Percentiles rank a stretch among this genome's conserved stretches.
Evolutionary conservation across 2,888 invertebrate genomes (phyloP).

Genomic region (Nudaria mundana): DNA sequence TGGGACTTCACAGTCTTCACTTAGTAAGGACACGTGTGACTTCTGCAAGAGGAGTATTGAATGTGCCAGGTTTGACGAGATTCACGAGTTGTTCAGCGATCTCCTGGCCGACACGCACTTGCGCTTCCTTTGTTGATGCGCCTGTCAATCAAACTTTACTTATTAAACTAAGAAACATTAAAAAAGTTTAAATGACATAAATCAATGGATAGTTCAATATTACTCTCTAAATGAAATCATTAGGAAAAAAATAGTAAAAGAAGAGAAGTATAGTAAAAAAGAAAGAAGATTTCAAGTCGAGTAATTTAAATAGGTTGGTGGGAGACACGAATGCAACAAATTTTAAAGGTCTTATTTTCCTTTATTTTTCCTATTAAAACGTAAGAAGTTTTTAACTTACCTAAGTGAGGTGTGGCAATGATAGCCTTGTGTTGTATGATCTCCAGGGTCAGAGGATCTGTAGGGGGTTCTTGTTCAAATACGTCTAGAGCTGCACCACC

Average conservation of each 20-base stretch:
- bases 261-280: no score
- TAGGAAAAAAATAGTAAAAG: no score
- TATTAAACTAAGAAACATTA: no score
- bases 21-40: constrained; percentile 59
- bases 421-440: constrained; percentile 93
- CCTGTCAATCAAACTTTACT: constrained; percentile 70
- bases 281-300: no score
- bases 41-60: constrained; percentile 59
- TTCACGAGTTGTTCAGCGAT: constrained; percentile 97
- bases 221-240: no score
- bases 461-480: constrained; percentile 93
- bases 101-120: constrained; percentile 95
- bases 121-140: constrained; percentile 97
- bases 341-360: no score
- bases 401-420: constrained; percentile 97
- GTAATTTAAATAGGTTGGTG: no score
- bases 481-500: constrained; percentile 98
- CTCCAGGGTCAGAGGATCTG: constrained; percentile 85
- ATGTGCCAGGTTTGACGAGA: constrained; percentile 81
- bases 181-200: no score
- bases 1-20: no score
- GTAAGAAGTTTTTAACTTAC: constrained; percentile 47
- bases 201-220: no score
- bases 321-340: constrained; percentile 96
- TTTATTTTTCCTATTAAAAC: constrained; percentile 89